Evolutionary conservation across 2,797 vertebrate genomes (phyloP).

Genomic region (Discoglossus pictus): DNA sequence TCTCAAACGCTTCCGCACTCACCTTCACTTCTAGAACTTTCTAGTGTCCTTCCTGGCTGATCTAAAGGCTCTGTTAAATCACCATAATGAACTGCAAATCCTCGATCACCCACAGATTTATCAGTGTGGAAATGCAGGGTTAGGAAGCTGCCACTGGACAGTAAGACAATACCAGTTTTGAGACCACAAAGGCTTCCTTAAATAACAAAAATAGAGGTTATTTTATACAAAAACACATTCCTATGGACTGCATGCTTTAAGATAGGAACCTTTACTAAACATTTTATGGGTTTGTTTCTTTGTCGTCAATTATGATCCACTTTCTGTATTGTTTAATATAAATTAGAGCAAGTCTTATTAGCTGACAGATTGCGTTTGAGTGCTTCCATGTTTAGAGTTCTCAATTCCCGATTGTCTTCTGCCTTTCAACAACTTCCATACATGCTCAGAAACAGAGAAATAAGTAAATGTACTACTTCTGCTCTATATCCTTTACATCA

Average conservation of each 20-base stretch:
- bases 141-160: constrained; percentile 42
- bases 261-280: not conserved
- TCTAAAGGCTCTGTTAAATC: not conserved
- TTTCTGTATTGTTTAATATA: too few species aligned
- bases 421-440: too few species aligned
- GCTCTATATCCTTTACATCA: too few species aligned
- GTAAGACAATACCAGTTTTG: not conserved
- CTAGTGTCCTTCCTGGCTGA: not conserved
- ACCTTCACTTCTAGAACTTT: not conserved
- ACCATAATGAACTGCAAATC: constrained; percentile 42
- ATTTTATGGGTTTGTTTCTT: too few species aligned
- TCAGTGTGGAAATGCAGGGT: constrained; percentile 42
- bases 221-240: not conserved
- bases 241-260: not conserved
- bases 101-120: constrained; percentile 9
- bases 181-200: constrained; percentile 25
- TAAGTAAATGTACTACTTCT: too few species aligned
- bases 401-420: too few species aligned
- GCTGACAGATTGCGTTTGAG: too few species aligned
- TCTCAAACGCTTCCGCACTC: too few species aligned
- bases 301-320: too few species aligned
- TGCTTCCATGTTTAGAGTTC: too few species aligned
- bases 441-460: too few species aligned
- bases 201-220: not conserved
- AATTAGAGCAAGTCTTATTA: too few species aligned